phyloP scores from a whole-genome alignment of 2,113 vertebrate species.

The Mus pahari region DNA sequence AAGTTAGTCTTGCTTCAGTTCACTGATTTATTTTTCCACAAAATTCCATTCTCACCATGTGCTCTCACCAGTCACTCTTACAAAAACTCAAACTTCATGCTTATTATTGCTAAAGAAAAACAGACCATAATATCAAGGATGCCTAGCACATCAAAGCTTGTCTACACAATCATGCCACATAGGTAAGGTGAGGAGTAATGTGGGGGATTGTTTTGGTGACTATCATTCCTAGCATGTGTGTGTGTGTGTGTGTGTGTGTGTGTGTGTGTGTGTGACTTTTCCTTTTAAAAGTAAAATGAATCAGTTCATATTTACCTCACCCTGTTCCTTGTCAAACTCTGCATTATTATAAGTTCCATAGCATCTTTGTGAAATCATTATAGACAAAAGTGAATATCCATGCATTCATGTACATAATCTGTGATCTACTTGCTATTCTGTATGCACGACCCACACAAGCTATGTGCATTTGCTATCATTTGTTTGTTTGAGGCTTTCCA shows the following conservation, averaged over 20 bases:
- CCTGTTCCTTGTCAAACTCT: neutral
- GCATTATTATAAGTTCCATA: neutral
- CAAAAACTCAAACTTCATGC: neutral
- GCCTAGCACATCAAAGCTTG: neutral
- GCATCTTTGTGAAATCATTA: slow-evolving; percentile 20
- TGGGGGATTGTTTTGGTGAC: neutral
- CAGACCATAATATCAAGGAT: neutral
- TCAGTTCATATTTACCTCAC: slow-evolving; percentile 42
- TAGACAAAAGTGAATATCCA: neutral
- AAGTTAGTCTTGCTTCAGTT: neutral
- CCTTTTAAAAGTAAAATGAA: neutral
- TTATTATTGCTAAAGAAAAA: neutral
- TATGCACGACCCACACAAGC: neutral
- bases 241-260: too few relatives aligned
- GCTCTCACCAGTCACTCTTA: neutral
- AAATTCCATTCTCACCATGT: neutral
- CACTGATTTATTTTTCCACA: slow-evolving; percentile 24
- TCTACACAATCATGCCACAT: neutral
- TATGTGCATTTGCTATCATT: neutral
- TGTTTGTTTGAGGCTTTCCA: neutral
- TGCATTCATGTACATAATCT: neutral
- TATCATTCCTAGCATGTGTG: slow-evolving; percentile 44
- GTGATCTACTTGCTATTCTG: neutral
- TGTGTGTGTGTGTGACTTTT: too few relatives aligned
- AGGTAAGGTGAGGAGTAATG: neutral